Conservation (phyloP, 2,888 invertebrate genomes). For the Diplazon laetatorius region DNA sequence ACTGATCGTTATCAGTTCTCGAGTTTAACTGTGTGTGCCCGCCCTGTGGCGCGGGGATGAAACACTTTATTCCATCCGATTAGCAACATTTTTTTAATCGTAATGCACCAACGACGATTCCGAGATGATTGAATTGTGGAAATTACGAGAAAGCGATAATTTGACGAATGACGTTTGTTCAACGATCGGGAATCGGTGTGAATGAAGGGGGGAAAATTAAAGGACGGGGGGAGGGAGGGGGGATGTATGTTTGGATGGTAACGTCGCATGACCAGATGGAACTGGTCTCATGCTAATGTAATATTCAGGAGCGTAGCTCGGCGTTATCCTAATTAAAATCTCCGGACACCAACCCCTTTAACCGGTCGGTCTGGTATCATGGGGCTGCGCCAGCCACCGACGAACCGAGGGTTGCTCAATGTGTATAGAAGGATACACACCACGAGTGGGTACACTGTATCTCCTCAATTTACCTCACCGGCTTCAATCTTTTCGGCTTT, state of each 20-base stretch:
- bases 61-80: too few species aligned
- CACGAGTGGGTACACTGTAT: conserved; percentile 40
- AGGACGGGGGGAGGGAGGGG: conserved; percentile 21
- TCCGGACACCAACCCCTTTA: conserved; percentile 64
- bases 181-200: background rate
- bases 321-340: conserved; percentile 77
- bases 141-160: too few species aligned
- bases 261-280: conserved; percentile 48
- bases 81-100: too few species aligned
- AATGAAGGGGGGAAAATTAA: background rate
- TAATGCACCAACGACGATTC: too few species aligned
- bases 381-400: conserved; percentile 21
- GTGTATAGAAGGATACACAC: background rate
- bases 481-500: conserved; percentile 12
- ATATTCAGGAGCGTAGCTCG: conserved; percentile 70
- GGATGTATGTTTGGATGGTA: conserved; percentile 66
- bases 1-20: too few species aligned
- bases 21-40: too few species aligned
- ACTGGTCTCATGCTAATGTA: conserved; percentile 68
- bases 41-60: too few species aligned
- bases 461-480: conserved; percentile 39
- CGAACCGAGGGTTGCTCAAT: background rate
- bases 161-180: background rate
- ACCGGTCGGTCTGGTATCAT: conserved; percentile 41
- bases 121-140: too few species aligned